Evolutionary conservation across 1,140 invertebrate species (phyloP), one percentile per base, ranked within the genome.

Genomic region (Hyles euphorbiae): DNA sequence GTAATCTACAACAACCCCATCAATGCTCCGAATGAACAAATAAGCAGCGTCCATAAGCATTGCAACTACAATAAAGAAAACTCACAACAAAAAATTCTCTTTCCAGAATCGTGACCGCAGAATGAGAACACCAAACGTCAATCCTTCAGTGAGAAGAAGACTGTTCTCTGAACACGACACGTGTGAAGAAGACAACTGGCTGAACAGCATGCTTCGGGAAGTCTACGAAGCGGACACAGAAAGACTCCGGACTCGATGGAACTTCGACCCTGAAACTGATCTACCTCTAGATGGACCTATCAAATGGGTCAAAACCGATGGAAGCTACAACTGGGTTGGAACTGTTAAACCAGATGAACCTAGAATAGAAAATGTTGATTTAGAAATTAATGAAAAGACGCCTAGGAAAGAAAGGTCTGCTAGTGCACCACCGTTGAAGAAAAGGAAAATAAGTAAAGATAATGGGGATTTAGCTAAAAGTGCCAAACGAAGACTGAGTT

Each of bases 201-300:
- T 5, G 56, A 63, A 0, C 22, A 85, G 83, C 46, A 53, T 69
- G 3, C 60, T 79, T n/a, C 71, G 72, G 63, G 80, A 85, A 63
- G 65, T 68, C 0, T 64, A 68, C 33, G 53, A 52, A 0, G 68
- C 55, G 22, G 74, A 76, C 2, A 67, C 54, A 44, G 50, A 65
- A 7, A 69, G 72, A 34, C 80, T 72, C 36, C 63, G 66, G 22
- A 53, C 65, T 8, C 78, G 77, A 57, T 84, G 72, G 67, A 82
- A 82, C 34, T 85, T 85, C 32, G 82, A 85, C 49, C 79, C 82
- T 34, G 63, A 61, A 60, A 81, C 77, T 10, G 82, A 82, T 50
- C 34, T 63, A 10, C 70, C 81, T 9, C 57, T 82, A 57, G 66
- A 76, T 46, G 79, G 79, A 8, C 53, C 47, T 0, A 75, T 69